Evolutionary conservation across 2,113 vertebrate species (phyloP), one percentile per base, ranked within the genome.

Genomic region (Mustelus asterias): DNA sequence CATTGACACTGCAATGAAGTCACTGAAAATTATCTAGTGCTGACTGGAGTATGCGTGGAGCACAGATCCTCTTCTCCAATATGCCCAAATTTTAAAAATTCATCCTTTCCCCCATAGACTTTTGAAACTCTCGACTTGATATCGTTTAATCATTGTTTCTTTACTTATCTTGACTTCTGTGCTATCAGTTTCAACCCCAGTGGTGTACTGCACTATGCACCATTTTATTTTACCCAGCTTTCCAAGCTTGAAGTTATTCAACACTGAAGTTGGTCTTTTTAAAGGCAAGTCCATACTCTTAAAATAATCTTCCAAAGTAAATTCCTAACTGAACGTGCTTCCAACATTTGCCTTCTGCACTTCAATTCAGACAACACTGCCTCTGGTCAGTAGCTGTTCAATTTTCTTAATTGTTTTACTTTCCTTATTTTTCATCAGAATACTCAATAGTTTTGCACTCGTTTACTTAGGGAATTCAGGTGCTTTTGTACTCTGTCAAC

Each of bases 371-470:
- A 24, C 10, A 94, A 94, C 44, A 70, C 70, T 48, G 67, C 24
- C 93, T 44, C 67, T 26, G 41, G 20, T 70, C 67, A 48, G 11
- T 14, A 94, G 10, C 93, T 22, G 48, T 58, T 33, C 33, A 60
- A 60, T 92, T n/a, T 92, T 92, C 37, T 94, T 70, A 70, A 94
- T 89, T n/a, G n/a, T n/a, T n/a, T n/a, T n/a, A n/a, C n/a, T n/a
- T n/a, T n/a, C n/a, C n/a, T n/a, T n/a, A n/a, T n/a, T 89, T 11
- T 13, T 13, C 60, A 63, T 63, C 24, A 48, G 44, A 24, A 94
- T 26, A 2, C 13, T 69, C 65, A 70, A 94, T 22, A 11, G 14
- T 48, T 67, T 69, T 94, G n/a, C 33, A 80, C 54, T 92, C 54
- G 44, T 93, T 14, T 67, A 37, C 93, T 94, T 48, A 5, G 41